Evolutionary conservation across 2,797 vertebrate species (phyloP), one percentile per base, ranked within the genome.

Genomic region (Synanceia verrucosa): DNA sequence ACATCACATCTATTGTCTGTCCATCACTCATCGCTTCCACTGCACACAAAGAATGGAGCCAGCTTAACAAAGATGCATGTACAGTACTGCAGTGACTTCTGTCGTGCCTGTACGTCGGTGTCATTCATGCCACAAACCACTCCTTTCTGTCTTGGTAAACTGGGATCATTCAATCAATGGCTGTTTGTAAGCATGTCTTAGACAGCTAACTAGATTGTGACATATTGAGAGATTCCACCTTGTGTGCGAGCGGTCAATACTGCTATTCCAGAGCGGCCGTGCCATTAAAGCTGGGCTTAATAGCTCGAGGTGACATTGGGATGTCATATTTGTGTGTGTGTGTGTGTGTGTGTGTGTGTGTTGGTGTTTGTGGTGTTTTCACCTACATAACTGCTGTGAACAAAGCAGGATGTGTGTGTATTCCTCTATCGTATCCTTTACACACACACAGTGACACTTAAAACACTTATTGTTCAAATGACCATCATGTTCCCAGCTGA

Each of bases 141-240:
- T 82, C 74, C 58, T 41, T 66, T 79, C 63, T 66, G 59, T 78
- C 69, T 73, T 36, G 34, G 73, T 77, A 58, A 73, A 66, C 59
- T 50, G 44, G 75, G 73, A 81, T 86, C 83, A 83, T 86, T 85
- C 86, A 78, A 82, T 88, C 85, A 84, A 83, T 84, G 79, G 77
- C 79, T 78, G 59, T 88, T 85, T 89, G 79, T 77, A 70, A 81
- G 77, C 82, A 64, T 33, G 65, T 78, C 64, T 47, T 9, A 74
- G 81, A 85, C 83, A 83, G 86, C 78, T 84, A 81, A 86, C 79
- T 68, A 77, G 69, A 89, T 76, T 86, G 88, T 82, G 86, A 88
- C 81, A 86, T 72, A 89, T 88, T 83, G 85, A 90, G 87, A 84
- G 78, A 89, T 84, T 82, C 85, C 83, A 85, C 84, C 81, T 82